These are phyloP conservation scores for Cataglyphis albicans DNA, from an alignment of 2,888 invertebrate genomes.

Conservation along the genomic window DNA sequence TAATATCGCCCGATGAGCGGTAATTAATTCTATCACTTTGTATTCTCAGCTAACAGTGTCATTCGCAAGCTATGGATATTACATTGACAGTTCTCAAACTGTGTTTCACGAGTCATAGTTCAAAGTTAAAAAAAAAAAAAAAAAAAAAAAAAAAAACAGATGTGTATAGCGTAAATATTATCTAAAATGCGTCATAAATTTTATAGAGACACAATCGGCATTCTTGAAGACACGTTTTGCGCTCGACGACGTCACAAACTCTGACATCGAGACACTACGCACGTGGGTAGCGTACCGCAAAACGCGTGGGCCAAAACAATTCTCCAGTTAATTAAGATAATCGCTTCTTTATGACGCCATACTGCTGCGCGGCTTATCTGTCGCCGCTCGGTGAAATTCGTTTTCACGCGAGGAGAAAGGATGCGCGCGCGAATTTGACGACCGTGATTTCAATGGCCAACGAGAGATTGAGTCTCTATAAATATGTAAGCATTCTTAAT, in stretches of 20 bases:
- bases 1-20: constrained; percentile 25
- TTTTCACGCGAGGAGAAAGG: constrained; percentile 63
- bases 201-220: not conserved
- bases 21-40: constrained; percentile 49
- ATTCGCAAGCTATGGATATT: constrained; percentile 23
- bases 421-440: constrained; percentile 31
- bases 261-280: constrained; percentile 30
- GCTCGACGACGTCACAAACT: constrained; percentile 15
- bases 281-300: constrained; percentile 73
- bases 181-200: not conserved
- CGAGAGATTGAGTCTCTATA: constrained; percentile 11
- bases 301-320: constrained; percentile 83
- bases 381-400: constrained; percentile 70
- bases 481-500: constrained; percentile 30
- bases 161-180: not conserved
- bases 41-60: constrained; percentile 1
- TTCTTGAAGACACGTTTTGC: constrained; percentile 39
- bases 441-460: constrained; percentile 7
- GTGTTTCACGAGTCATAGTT: not conserved
- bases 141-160: too few species aligned
- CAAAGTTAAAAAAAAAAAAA: not conserved
- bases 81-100: not conserved
- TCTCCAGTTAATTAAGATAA: constrained; percentile 84
- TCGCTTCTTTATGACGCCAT: constrained; percentile 80
- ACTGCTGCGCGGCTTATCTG: constrained; percentile 62